A percentile compares a stretch with the other conserved stretches of the same genome.
Evolutionary conservation across 2,113 vertebrate genomes (phyloP).

Genomic region (Zosterops hypoxanthus): DNA sequence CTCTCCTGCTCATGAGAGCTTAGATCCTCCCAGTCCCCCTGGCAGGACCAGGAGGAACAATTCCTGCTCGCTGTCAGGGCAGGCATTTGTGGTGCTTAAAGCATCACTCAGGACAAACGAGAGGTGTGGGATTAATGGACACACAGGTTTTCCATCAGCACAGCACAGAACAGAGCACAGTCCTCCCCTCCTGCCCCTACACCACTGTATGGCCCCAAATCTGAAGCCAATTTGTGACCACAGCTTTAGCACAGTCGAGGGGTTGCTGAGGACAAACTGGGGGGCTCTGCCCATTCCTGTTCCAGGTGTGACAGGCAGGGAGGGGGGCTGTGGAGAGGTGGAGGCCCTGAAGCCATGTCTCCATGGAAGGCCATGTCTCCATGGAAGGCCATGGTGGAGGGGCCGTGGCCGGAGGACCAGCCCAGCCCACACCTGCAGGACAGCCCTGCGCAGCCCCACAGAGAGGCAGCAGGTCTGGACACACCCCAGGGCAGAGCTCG

Average conservation of each 20-base stretch:
- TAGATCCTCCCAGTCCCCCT: accelerated
- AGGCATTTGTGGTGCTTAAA: accelerated
- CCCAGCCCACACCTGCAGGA: accelerated
- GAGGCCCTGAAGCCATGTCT: accelerated
- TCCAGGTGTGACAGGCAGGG: background rate
- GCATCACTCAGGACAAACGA: accelerated
- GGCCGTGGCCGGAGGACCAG: accelerated
- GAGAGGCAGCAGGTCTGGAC: background rate
- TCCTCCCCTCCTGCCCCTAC: background rate
- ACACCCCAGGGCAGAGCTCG: background rate
- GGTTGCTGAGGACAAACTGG: background rate
- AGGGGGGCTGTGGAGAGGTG: background rate
- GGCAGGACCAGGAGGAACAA: background rate
- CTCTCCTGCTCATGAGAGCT: accelerated
- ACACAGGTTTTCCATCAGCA: accelerated
- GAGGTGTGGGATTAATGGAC: background rate
- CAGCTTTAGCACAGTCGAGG: accelerated
- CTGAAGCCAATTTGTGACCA: accelerated
- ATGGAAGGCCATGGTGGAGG: accelerated
- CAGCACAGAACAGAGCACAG: background rate
- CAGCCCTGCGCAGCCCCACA: background rate
- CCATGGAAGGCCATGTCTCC: accelerated
- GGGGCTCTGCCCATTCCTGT: background rate
- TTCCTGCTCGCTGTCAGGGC: background rate
- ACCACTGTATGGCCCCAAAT: accelerated